phyloP scores from a whole-genome alignment of 2,797 vertebrate genomes.

The Sciurus vulgaris region DNA sequence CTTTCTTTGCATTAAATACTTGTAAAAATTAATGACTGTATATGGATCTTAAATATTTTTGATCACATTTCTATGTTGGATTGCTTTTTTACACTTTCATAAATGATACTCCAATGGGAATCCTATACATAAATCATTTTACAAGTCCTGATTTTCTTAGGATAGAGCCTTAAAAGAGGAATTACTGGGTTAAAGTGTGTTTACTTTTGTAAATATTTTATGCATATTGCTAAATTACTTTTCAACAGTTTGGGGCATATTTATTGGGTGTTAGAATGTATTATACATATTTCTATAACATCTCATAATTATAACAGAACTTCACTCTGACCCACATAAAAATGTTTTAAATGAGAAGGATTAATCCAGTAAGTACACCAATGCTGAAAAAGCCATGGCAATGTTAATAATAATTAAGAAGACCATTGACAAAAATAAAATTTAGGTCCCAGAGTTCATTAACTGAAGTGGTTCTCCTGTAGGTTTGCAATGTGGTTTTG shows the following conservation, averaged over 20 bases:
- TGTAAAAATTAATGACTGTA: neutral
- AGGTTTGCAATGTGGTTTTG: neutral
- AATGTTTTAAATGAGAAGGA: neutral
- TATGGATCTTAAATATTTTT: neutral
- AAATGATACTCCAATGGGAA: neutral
- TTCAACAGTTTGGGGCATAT: neutral
- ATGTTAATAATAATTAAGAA: neutral
- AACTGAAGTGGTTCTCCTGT: neutral
- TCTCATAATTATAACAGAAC: neutral
- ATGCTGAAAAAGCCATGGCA: neutral
- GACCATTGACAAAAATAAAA: neutral
- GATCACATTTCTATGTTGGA: neutral
- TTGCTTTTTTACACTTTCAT: neutral
- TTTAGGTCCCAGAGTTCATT: neutral
- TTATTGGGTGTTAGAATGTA: neutral
- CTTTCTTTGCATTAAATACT: conserved; percentile 36
- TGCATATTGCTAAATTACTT: neutral
- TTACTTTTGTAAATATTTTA: conserved; percentile 33
- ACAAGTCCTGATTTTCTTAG: neutral
- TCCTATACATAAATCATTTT: neutral
- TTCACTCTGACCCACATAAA: conserved; percentile 10
- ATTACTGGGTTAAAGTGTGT: neutral
- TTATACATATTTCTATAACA: neutral
- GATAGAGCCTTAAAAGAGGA: neutral
- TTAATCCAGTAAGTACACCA: neutral